Base-by-base conservation (phyloP, 2,113 vertebrate genomes). In the Dascyllus trimaculatus region DNA sequence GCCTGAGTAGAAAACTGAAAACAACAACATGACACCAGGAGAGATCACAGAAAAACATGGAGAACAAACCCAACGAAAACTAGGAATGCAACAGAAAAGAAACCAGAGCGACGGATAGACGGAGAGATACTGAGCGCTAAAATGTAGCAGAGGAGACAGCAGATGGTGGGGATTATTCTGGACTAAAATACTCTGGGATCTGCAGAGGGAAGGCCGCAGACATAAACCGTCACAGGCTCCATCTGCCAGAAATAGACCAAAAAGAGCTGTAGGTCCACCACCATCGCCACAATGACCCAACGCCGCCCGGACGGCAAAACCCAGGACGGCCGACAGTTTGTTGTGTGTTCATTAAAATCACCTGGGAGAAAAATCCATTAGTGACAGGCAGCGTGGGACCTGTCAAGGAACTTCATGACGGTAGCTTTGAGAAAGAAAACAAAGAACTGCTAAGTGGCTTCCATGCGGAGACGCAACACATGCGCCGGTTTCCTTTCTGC, bases 131-230 rank as follows among this genome's bases (percentile, higher is more conserved):
- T 70, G 75, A 82, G 73, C 21, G 51, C 68, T 90, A 64, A 81
- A 93, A 86, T 73, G 58, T 88, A 92, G 88, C 81, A 82, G 82
- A 90, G 82, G 80, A 91, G 91, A 90, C 85, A 93, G 90, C 95
- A 95, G 94, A 94, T 95, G 94, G 94, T 92, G 87, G 81, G 92
- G 93, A 95, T 95, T 95, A 94, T 93, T 92, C 88, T 74, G 72
- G 86, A 92, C 91, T 89, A 92, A 94, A 95, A 93, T 94, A 93
- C 94, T 91, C 88, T 80, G 89, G 91, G 93, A 92, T 94, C 92
- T 89, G 90, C 86, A 83, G 85, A 92, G 91, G 85, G 90, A 87
- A 85, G 84, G 90, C 91, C 85, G 43, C 84, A 87, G 78, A 89
- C 88, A 90, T 91, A 87, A 92, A 94, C 90, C 83, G 76, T 88